Conservation (phyloP, 2,888 invertebrate genomes). For the Drosophila engyochracea region DNA sequence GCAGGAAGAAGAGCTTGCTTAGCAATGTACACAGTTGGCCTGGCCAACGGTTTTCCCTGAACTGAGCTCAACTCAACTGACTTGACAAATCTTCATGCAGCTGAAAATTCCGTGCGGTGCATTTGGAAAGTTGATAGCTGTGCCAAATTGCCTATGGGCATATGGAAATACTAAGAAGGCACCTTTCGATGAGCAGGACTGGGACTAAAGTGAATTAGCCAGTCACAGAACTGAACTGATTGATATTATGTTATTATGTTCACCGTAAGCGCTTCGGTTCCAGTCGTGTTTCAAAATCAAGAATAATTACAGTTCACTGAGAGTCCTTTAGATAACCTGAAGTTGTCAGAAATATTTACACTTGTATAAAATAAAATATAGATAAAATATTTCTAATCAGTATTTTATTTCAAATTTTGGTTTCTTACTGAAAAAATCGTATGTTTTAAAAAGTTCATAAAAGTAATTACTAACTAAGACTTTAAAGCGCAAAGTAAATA, state of each 20-base stretch:
- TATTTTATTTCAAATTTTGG: background rate
- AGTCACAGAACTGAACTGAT: background rate
- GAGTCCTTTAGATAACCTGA: background rate
- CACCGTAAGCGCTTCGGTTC: background rate
- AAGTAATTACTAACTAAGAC: background rate
- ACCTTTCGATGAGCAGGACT: background rate
- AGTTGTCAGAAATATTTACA: background rate
- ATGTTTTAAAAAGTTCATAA: background rate
- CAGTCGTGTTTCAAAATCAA: background rate
- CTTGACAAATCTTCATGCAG: slow-evolving; percentile 49
- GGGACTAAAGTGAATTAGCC: background rate
- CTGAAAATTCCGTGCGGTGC: slow-evolving; percentile 21
- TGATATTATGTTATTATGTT: background rate
- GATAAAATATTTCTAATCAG: background rate
- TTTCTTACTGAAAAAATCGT: background rate
- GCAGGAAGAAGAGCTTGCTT: slow-evolving; percentile 62
- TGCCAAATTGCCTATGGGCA: slow-evolving; percentile 31
- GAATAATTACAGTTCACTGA: background rate
- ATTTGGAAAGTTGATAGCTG: slow-evolving; percentile 43
- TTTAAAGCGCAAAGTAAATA: background rate
- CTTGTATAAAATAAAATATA: background rate
- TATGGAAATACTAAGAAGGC: slow-evolving; percentile 19
- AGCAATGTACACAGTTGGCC: slow-evolving; percentile 28
- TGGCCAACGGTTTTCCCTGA: slow-evolving; percentile 29
- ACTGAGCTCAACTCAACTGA: slow-evolving; percentile 10